Evolutionary conservation across 2,888 invertebrate species (phyloP).

Genomic region (Proisotoma minuta): DNA sequence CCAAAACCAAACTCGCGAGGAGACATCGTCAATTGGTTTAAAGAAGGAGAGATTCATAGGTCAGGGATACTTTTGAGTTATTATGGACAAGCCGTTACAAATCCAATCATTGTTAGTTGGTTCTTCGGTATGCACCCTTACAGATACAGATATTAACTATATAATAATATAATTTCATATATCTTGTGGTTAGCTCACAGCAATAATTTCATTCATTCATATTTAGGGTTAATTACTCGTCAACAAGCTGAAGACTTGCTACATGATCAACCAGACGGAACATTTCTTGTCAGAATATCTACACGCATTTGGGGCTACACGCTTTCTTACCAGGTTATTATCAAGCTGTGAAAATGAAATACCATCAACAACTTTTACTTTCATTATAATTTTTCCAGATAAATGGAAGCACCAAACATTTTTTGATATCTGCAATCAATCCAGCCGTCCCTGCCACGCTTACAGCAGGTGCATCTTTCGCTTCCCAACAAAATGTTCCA

Average conservation of each 20-base stretch:
- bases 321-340: slow-evolving; percentile 32
- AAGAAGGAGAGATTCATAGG: slow-evolving; percentile 35
- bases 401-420: slow-evolving; percentile 30
- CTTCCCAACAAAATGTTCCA: not conserved
- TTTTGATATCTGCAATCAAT: slow-evolving; percentile 32
- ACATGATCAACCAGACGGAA: slow-evolving; percentile 33
- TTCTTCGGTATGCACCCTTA: slow-evolving; percentile 40
- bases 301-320: slow-evolving; percentile 37
- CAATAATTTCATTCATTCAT: too few relatives aligned
- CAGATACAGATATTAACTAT: too few relatives aligned
- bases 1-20: slow-evolving; percentile 32
- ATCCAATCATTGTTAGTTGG: slow-evolving; percentile 31
- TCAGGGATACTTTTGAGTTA: slow-evolving; percentile 30
- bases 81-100: slow-evolving; percentile 14
- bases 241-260: slow-evolving; percentile 32
- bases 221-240: slow-evolving; percentile 32
- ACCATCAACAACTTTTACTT: not conserved
- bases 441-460: slow-evolving; percentile 29
- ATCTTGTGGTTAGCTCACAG: too few relatives aligned
- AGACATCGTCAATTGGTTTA: slow-evolving; percentile 35
- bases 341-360: not conserved
- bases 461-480: slow-evolving; percentile 6
- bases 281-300: slow-evolving; percentile 33
- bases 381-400: slow-evolving; percentile 13
- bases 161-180: too few relatives aligned